Percentiles rank a stretch among this genome's conserved stretches.
Evolutionary conservation across 2,888 invertebrate genomes (phyloP).

Genomic region (Baccha elongata): DNA sequence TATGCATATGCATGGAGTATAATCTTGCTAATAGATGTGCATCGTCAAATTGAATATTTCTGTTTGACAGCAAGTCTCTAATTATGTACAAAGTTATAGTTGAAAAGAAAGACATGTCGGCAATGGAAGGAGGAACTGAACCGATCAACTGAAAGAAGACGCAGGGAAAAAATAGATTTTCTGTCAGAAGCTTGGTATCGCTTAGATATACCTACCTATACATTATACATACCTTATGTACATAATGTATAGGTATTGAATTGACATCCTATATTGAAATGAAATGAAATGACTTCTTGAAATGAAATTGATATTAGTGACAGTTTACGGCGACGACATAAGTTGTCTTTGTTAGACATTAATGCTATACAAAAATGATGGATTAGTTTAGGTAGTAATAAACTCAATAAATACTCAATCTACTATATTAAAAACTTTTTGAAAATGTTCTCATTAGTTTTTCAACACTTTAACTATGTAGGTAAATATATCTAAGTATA

Average conservation of each 20-base stretch:
- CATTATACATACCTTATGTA: background rate
- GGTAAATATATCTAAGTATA: too few species aligned
- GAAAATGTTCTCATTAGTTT: too few species aligned
- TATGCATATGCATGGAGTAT: constrained; percentile 42
- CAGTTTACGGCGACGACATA: constrained; percentile 12
- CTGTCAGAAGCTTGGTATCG: constrained; percentile 27
- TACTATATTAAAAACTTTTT: too few species aligned
- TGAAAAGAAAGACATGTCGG: constrained; percentile 48
- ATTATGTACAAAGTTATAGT: constrained; percentile 67
- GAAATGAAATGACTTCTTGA: background rate
- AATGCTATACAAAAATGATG: background rate
- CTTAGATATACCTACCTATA: constrained; percentile 1
- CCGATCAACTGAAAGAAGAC: background rate
- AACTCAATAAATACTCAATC: too few species aligned
- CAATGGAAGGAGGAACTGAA: constrained; percentile 12
- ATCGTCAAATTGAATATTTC: constrained; percentile 69
- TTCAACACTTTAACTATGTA: too few species aligned
- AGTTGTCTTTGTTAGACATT: constrained; percentile 21
- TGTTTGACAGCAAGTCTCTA: constrained; percentile 64
- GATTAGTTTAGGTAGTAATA: too few species aligned
- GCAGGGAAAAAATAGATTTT: constrained; percentile 41
- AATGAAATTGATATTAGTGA: constrained; percentile 21
- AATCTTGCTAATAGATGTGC: constrained; percentile 67
- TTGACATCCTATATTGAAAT: too few species aligned
- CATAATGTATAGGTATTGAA: too few species aligned